A percentile compares a stretch with the other conserved stretches of the same genome.
phyloP scores from a whole-genome alignment of 64 coral and sea anemone species.

The Astreopora myriophthalma region DNA sequence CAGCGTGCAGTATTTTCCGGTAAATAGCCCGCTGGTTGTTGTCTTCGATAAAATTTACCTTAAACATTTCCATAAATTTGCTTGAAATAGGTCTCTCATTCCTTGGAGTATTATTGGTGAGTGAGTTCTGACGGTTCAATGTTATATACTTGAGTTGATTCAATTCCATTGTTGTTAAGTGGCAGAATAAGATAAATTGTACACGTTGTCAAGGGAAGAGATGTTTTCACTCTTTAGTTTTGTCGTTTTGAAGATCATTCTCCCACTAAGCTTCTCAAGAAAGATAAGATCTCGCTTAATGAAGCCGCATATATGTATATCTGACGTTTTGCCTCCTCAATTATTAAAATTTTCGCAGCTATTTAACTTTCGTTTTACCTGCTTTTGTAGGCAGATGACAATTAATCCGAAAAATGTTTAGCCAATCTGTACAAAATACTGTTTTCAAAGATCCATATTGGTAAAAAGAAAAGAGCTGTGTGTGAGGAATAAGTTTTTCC shows the following conservation, averaged over 20 bases:
- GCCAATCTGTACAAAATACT: neutral
- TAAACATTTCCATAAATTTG: slow-evolving; percentile 10
- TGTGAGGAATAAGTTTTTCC: neutral
- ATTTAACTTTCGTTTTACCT: slow-evolving; percentile 13
- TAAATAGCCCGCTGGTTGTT: neutral
- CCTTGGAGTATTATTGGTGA: neutral
- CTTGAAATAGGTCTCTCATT: neutral
- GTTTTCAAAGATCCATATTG: neutral
- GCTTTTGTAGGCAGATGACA: neutral
- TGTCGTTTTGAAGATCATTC: neutral
- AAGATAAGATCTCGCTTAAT: neutral
- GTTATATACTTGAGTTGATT: neutral
- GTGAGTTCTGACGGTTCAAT: neutral
- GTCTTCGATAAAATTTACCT: neutral
- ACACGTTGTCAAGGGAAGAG: neutral
- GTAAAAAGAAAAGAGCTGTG: neutral
- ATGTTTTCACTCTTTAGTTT: neutral
- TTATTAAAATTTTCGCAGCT: neutral
- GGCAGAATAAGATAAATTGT: neutral
- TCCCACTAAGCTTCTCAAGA: neutral
- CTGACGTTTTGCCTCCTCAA: neutral
- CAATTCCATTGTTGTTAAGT: neutral
- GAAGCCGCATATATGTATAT: neutral
- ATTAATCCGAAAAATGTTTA: neutral
- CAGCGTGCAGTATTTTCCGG: neutral